Evolutionary conservation across 2,113 vertebrate species (phyloP).

Genomic region (Strix uralensis): DNA sequence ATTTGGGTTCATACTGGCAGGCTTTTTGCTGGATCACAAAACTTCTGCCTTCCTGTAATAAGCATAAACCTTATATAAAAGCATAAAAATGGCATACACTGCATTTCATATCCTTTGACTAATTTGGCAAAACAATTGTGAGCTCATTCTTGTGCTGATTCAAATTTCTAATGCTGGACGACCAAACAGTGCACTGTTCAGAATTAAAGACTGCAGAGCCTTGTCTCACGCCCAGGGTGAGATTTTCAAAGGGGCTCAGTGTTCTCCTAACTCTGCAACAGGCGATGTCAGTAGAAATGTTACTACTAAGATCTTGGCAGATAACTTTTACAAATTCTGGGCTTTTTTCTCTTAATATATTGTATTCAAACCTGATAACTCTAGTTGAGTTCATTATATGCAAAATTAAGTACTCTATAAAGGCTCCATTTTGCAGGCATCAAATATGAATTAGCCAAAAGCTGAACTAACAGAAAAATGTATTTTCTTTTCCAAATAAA

Average conservation of each 20-base stretch:
- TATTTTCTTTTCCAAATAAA: background rate
- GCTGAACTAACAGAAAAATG: background rate
- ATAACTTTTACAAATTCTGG: background rate
- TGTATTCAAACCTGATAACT: background rate
- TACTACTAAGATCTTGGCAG: background rate
- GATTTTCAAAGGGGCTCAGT: background rate
- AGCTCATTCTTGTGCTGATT: background rate
- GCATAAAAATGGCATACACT: background rate
- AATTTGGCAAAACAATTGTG: background rate
- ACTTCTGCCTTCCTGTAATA: background rate
- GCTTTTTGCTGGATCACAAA: background rate
- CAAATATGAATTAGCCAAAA: background rate
- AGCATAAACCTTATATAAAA: background rate
- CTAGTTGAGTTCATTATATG: background rate
- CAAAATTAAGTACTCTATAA: background rate
- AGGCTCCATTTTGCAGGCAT: background rate
- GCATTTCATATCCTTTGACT: accelerated
- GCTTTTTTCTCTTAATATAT: background rate
- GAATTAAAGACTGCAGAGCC: background rate
- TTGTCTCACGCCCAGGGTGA: background rate
- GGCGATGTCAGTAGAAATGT: background rate
- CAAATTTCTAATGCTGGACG: background rate
- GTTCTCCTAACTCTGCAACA: background rate
- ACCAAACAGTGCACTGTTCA: background rate
- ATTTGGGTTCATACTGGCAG: background rate